Evolutionary conservation across 2,797 vertebrate genomes (phyloP).

Genomic region (Helicolenus hilgendorfi): DNA sequence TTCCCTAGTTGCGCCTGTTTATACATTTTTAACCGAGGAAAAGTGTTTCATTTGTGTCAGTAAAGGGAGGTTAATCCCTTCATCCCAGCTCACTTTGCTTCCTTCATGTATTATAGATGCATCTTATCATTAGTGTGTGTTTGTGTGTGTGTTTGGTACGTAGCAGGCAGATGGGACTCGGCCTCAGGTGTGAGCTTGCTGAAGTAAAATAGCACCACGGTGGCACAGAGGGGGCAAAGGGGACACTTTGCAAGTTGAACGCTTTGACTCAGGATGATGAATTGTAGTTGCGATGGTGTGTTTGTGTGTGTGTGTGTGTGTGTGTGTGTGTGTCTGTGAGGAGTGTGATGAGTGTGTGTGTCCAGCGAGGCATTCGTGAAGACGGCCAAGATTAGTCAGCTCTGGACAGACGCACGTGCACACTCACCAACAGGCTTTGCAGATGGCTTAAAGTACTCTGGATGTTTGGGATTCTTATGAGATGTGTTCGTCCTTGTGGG

Average conservation of each 20-base stretch:
- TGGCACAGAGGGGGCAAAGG: slow-evolving; percentile 16
- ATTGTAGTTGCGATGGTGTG: slow-evolving; percentile 25
- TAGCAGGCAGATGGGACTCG: slow-evolving; percentile 16
- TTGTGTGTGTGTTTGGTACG: background rate
- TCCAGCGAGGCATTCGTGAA: slow-evolving; percentile 49
- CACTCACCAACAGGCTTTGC: slow-evolving; percentile 21
- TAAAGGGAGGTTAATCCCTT: background rate
- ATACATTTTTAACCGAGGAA: slow-evolving; percentile 10
- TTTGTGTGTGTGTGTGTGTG: slow-evolving; percentile 11
- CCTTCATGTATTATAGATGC: slow-evolving; percentile 19
- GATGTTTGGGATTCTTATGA: slow-evolving; percentile 43
- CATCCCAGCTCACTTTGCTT: background rate
- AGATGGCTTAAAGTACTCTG: slow-evolving; percentile 36
- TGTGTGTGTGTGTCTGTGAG: slow-evolving; percentile 25
- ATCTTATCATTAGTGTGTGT: background rate
- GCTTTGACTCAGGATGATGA: slow-evolving; percentile 62
- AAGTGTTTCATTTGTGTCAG: background rate
- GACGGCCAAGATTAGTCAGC: slow-evolving; percentile 53
- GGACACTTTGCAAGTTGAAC: slow-evolving; percentile 43
- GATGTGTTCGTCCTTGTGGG: slow-evolving; percentile 39
- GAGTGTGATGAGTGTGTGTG: slow-evolving; percentile 67
- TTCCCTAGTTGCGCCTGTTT: background rate
- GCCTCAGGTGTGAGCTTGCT: slow-evolving; percentile 20
- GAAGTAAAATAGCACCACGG: slow-evolving; percentile 16
- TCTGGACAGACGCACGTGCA: background rate